Conservation (phyloP, 2,113 vertebrate species). For the Sporophila hypoxantha region DNA sequence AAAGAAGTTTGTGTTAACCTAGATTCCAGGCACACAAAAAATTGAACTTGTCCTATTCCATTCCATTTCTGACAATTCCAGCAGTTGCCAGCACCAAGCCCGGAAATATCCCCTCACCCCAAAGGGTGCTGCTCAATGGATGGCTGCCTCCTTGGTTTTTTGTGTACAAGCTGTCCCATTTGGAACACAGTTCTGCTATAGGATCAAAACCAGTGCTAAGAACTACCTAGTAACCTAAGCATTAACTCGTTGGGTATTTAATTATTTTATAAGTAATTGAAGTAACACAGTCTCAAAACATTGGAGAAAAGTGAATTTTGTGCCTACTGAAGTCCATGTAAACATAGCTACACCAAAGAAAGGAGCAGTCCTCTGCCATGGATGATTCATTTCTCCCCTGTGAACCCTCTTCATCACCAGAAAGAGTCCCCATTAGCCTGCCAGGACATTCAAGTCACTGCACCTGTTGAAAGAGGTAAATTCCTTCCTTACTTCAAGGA, state of each 20-base stretch:
- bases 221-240: background rate
- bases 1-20: background rate
- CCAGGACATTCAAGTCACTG: background rate
- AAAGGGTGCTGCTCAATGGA: background rate
- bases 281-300: background rate
- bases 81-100: background rate
- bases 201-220: background rate
- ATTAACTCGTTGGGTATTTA: background rate
- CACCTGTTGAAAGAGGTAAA: background rate
- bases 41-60: background rate
- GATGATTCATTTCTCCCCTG: background rate
- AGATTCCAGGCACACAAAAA: background rate
- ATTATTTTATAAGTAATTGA: background rate
- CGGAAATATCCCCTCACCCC: background rate
- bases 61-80: background rate
- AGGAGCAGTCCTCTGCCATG: background rate
- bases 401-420: background rate
- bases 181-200: background rate
- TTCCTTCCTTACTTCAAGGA: background rate
- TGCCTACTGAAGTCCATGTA: background rate
- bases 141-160: background rate
- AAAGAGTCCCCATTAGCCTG: background rate
- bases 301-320: background rate
- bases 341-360: accelerated
- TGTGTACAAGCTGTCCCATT: background rate